Conservation (phyloP, 2,113 vertebrate species). For the Nerophis ophidion region DNA sequence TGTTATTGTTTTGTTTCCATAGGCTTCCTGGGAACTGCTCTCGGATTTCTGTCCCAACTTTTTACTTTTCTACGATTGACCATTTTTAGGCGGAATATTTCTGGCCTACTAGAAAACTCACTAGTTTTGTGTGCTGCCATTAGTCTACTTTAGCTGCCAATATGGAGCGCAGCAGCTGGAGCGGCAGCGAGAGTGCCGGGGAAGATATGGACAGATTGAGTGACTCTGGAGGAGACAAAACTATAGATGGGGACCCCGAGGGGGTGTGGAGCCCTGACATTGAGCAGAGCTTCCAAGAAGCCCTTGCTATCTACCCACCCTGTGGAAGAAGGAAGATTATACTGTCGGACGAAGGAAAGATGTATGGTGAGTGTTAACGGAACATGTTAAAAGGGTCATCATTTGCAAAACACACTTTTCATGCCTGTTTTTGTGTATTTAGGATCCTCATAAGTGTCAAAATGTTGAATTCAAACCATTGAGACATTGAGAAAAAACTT, state of each 20-base stretch:
- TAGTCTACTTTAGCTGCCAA: constrained; percentile 63
- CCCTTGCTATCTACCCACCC: constrained; percentile 95
- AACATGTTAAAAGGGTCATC: neutral
- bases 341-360: constrained; percentile 97
- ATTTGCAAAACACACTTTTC: too few species aligned
- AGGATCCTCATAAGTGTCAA: too few species aligned
- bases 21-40: constrained; percentile 27
- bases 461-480: too few species aligned
- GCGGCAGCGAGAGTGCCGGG: constrained; percentile 93
- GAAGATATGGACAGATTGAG: constrained; percentile 95
- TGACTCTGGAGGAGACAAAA: constrained; percentile 90
- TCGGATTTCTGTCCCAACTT: constrained; percentile 5
- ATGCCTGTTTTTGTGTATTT: too few species aligned
- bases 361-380: constrained; percentile 84
- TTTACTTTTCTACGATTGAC: constrained; percentile 6
- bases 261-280: constrained; percentile 99
- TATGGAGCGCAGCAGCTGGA: constrained; percentile 97
- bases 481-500: too few species aligned
- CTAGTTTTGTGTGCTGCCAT: constrained; percentile 12
- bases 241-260: constrained; percentile 94
- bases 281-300: constrained; percentile 98
- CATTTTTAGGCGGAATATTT: neutral
- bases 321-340: constrained; percentile 98
- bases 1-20: constrained; percentile 9
- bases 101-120: neutral